phyloP scores from a whole-genome alignment of 2,888 invertebrate species.

The Drosophila longiperda region DNA sequence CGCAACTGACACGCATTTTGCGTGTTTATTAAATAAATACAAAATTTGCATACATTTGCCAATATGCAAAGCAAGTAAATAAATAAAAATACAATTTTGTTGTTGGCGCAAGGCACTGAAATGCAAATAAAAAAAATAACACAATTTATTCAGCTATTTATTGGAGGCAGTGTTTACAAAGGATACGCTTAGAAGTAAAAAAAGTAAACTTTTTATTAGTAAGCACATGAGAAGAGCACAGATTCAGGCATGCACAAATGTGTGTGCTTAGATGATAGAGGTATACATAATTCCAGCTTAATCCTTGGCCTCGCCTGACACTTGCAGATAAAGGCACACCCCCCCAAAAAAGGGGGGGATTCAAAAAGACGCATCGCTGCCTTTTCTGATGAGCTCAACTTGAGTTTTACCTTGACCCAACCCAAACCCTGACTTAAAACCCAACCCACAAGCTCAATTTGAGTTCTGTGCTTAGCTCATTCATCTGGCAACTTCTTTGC shows the following conservation, averaged over 20 bases:
- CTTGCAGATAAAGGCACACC: constrained; percentile 38
- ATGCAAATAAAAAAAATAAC: constrained; percentile 14
- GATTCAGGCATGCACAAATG: constrained; percentile 16
- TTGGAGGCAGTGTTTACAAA: not conserved
- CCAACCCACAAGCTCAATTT: constrained; percentile 33
- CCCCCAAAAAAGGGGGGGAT: no score
- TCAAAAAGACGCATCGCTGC: constrained; percentile 27
- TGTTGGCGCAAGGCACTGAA: constrained; percentile 16
- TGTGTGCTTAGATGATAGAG: not conserved
- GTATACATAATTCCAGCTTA: constrained; percentile 1
- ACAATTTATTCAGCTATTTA: constrained; percentile 36
- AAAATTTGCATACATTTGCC: constrained; percentile 73
- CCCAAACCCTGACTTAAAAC: constrained; percentile 24
- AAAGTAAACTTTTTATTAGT: constrained; percentile 17
- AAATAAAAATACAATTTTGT: constrained; percentile 15
- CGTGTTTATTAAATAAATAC: constrained; percentile 78
- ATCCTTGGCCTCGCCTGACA: constrained; percentile 48
- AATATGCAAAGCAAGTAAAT: constrained; percentile 23
- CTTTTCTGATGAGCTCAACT: constrained; percentile 48
- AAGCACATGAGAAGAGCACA: not conserved
- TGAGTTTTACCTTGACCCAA: constrained; percentile 54
- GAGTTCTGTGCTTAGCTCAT: constrained; percentile 24
- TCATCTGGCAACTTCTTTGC: constrained; percentile 47
- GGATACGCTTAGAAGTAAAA: constrained; percentile 1
- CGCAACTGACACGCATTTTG: constrained; percentile 69